Evolutionary conservation across 2,797 vertebrate species (phyloP), one percentile per base, ranked within the genome.

Genomic region (Xiphorhynchus erythropygius): DNA sequence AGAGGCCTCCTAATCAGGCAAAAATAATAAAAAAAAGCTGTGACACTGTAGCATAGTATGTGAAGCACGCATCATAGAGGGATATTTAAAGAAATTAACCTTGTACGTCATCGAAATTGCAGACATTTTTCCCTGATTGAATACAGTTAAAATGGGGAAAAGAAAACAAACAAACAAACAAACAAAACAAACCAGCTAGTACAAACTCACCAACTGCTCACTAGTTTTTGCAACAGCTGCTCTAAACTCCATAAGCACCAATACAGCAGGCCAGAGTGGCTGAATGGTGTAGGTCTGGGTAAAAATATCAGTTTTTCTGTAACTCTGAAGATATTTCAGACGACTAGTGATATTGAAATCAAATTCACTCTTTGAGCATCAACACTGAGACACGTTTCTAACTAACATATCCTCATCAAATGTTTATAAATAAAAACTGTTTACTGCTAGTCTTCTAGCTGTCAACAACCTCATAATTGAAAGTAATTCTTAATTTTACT

Each of bases 401-500:
- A 60, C 65, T 47, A 84, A 47, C 9, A 74, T 30, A 53, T 25
- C 33, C 33, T 65, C 50, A 89, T 59, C 22, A 95, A 69, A 82
- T 0, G 1, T 56, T 93, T 84, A 74, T 62, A 94, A 94, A 92
- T 69, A 80, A 83, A 67, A 88, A 28, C 35, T 44, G 59, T 86
- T 96, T 94, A 78, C 50, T 82, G 27, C 41, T 94, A 46, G 39
- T 65, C 62, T 83, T 56, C 42, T 21, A 79, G 30, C 21, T 87
- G 62, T 52, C 67, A 82, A 70, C 39, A 87, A 68, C 13, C 27
- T 73, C 85, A 55, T 55, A 95, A 83, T 25, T 70, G 53, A 92
- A 93, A 87, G 33, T 41, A 76, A 81, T 75, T 90, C 37, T 86
- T 89, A 84, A 82, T 94, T 95, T 78, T 63, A 65, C 73, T 80